Evolutionary conservation across 2,113 vertebrate genomes (phyloP), one percentile per base, ranked within the genome.

Genomic region (Melanocharis versteri): DNA sequence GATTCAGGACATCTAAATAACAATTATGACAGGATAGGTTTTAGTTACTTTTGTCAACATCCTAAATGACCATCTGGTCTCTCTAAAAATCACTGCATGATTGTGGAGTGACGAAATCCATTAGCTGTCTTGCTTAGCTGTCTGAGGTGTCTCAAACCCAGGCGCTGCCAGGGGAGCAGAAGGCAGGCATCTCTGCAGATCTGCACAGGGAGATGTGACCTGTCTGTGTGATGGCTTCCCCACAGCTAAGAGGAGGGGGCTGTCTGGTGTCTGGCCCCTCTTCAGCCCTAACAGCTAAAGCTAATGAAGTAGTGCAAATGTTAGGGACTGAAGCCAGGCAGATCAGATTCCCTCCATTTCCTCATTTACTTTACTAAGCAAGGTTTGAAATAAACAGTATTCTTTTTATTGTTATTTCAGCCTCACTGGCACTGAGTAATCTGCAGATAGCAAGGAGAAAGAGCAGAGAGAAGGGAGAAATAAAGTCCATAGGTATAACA

Each of bases 121-220:
- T 54, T 39, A 68, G 20, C n/a, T 53, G 10, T n/a, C 39, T n/a
- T n/a, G n/a, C n/a, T n/a, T n/a, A n/a, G n/a, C n/a, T n/a, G n/a
- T n/a, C n/a, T n/a, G n/a, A 69, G 35, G 13, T 1, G 1, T 19
- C 44, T 78, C 79, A 87, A 64, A 48, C 27, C 37, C 1, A 0
- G 10, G n/a, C 2, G 2, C 13, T 48, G 42, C 42, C 57, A 84
- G 57, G 21, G 31, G 19, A 81, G 48, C 2, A 0, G 33, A 24
- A 64, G 48, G 8, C 64, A 73, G 53, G 13, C 48, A 61, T 10
- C 12, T 66, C 60, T 53, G n/a, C 10, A 79, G 56, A 33, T 45
- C 4, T 0, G 0, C n/a, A 48, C 3, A 1, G 1, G 30, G 14
- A 76, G 39, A 50, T 4, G 3, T 3, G 0, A 19, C 0, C 1